Evolutionary conservation across 2,888 invertebrate genomes (phyloP).

Genomic region (Pelosia muscerda): DNA sequence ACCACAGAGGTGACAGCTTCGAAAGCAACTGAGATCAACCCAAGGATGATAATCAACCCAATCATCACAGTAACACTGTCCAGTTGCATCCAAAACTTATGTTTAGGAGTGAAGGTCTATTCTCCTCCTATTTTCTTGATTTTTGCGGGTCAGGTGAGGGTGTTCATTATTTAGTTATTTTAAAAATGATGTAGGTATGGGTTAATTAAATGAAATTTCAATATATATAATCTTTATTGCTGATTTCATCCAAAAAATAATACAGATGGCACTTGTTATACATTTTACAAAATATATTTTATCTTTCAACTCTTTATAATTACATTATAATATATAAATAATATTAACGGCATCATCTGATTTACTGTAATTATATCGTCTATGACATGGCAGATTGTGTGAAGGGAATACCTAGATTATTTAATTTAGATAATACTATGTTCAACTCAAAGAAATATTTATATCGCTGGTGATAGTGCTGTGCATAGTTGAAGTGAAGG

Average conservation of each 20-base stretch:
- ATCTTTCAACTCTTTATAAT: slow-evolving; percentile 15
- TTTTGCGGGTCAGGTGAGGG: too few species aligned
- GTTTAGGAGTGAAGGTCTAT: too few species aligned
- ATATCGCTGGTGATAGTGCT: neutral
- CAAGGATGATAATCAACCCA: too few species aligned
- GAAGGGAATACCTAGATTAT: neutral
- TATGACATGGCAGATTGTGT: neutral
- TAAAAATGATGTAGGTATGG: too few species aligned
- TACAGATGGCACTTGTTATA: slow-evolving; percentile 47
- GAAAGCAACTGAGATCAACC: too few species aligned
- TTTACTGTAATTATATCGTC: neutral
- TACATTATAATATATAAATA: slow-evolving; percentile 8
- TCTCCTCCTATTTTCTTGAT: too few species aligned
- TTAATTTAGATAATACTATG: neutral
- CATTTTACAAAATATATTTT: slow-evolving; percentile 37
- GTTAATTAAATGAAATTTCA: slow-evolving; percentile 11
- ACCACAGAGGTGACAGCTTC: too few species aligned
- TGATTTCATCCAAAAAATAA: slow-evolving; percentile 40
- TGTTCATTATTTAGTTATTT: too few species aligned
- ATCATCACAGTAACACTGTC: too few species aligned
- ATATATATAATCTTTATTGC: slow-evolving; percentile 33
- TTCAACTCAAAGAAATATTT: neutral
- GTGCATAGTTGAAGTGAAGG: too few species aligned
- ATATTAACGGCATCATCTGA: neutral
- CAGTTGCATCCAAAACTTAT: too few species aligned